Evolutionary conservation across 2,797 vertebrate species (phyloP), one percentile per base, ranked within the genome.

Genomic region (Setipinna tenuifilis): DNA sequence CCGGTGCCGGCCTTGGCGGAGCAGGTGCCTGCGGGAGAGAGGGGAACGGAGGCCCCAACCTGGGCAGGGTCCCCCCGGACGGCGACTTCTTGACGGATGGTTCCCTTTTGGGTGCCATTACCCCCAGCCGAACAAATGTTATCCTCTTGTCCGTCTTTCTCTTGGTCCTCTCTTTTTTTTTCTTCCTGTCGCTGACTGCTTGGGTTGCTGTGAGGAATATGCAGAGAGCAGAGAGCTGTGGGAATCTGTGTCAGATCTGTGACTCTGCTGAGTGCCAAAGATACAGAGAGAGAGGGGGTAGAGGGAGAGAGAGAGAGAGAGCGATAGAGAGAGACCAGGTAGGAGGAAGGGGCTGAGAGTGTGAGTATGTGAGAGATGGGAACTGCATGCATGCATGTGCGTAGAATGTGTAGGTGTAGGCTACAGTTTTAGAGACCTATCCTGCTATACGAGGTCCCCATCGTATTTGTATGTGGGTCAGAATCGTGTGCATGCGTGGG

Each of bases 51-150:
- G 95, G 95, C 90, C 95, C 95, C 44, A 94, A 91, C 87, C 94
- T 93, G 71, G 94, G 91, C 87, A 93, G 91, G 5, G 85, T 85
- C 85, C 92, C 93, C 6, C 92, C 92, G 50, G 94, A 94, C 86
- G 93, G 90, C 83, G 91, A 92, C 87, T 96, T 96, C 91, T 96
- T 96, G 59, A 95, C 91, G 3, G 94, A 95, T 16, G 94, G 59
- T 92, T 96, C 95, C 93, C 92, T 92, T 93, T 96, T 96, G 23
- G 93, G 93, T 91, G 94, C 93, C 95, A 96, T 96, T 90, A 31
- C 59, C 81, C 0, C 57, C 14, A 71, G 87, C 78, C 57, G 71
- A 6, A 65, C 17, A 54, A 65, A 21, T 68, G 25, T 21, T 68
- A 6, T n/a, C 7, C n/a, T 62, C 31, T 57, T 59, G 54, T 61